These are phyloP conservation scores for Crocidura indochinensis DNA, from an alignment of 2,797 vertebrate species.

Conservation along the genomic window DNA sequence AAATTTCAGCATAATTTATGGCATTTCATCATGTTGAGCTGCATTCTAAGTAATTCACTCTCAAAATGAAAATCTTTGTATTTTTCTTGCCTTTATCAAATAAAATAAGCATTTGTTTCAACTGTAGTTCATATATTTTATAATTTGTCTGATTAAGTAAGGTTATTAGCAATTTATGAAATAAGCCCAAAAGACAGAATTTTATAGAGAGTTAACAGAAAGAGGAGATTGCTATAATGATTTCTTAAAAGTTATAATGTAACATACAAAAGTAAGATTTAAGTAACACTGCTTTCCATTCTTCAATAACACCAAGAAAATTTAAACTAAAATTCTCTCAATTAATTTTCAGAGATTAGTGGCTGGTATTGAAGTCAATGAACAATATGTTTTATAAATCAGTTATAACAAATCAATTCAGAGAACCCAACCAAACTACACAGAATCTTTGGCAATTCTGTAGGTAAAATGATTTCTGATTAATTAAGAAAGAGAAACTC, in stretches of 20 bases:
- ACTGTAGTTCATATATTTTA: slow-evolving; percentile 82
- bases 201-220: slow-evolving; percentile 90
- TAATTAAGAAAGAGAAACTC: slow-evolving; percentile 22
- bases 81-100: slow-evolving; percentile 83
- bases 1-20: slow-evolving; percentile 85
- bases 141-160: slow-evolving; percentile 85
- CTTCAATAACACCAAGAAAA: slow-evolving; percentile 86
- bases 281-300: slow-evolving; percentile 88
- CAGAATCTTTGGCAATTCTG: slow-evolving; percentile 46
- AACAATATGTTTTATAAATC: slow-evolving; percentile 82
- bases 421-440: slow-evolving; percentile 75
- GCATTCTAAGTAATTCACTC: slow-evolving; percentile 85
- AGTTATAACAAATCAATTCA: slow-evolving; percentile 85
- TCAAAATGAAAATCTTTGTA: slow-evolving; percentile 85
- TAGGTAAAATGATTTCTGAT: slow-evolving; percentile 44
- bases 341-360: slow-evolving; percentile 85
- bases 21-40: slow-evolving; percentile 83
- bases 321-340: slow-evolving; percentile 80
- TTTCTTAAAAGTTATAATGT: slow-evolving; percentile 91
- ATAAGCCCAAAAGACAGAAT: slow-evolving; percentile 86
- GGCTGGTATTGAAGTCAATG: slow-evolving; percentile 84
- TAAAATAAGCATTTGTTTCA: slow-evolving; percentile 84
- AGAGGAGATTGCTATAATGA: slow-evolving; percentile 89
- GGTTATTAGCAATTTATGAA: slow-evolving; percentile 88
- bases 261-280: slow-evolving; percentile 87